Evolutionary conservation across 2,888 invertebrate species (phyloP).

Genomic region (Zaprionus bogoriensis): DNA sequence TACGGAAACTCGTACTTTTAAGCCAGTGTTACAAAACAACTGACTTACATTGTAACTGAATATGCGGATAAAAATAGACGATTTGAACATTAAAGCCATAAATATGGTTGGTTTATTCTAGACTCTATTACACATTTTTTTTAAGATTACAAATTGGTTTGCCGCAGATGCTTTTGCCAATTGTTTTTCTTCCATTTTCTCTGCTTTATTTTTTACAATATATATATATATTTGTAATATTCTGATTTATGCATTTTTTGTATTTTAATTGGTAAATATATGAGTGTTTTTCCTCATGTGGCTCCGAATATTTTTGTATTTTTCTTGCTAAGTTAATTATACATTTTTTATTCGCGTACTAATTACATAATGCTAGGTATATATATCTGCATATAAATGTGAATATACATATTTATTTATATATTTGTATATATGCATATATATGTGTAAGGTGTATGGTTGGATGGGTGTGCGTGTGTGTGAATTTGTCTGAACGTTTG

Average conservation of each 20-base stretch:
- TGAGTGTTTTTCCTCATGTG: slow-evolving; percentile 24
- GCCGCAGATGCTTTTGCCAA: slow-evolving; percentile 42
- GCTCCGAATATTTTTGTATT: slow-evolving; percentile 54
- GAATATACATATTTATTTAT: slow-evolving; percentile 22
- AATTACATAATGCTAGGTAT: slow-evolving; percentile 68
- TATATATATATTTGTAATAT: slow-evolving; percentile 26
- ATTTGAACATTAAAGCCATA: slow-evolving; percentile 73
- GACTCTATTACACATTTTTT: slow-evolving; percentile 64
- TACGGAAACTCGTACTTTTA: not conserved
- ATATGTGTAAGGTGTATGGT: slow-evolving; percentile 8
- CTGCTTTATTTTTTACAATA: not conserved
- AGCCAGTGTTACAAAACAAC: not conserved
- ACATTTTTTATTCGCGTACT: slow-evolving; percentile 57
- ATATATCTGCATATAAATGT: slow-evolving; percentile 36
- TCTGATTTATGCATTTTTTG: slow-evolving; percentile 22
- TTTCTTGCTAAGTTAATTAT: slow-evolving; percentile 66
- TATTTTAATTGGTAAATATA: slow-evolving; percentile 24
- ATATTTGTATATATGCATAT: slow-evolving; percentile 14
- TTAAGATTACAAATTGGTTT: slow-evolving; percentile 49
- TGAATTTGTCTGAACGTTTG: slow-evolving; percentile 18
- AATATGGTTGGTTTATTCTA: slow-evolving; percentile 71
- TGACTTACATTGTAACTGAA: not conserved
- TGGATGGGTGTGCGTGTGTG: slow-evolving; percentile 21
- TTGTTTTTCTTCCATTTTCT: slow-evolving; percentile 31
- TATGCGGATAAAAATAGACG: not conserved